phyloP scores from a whole-genome alignment of 2,797 vertebrate species.

The Pangasius macronema region DNA sequence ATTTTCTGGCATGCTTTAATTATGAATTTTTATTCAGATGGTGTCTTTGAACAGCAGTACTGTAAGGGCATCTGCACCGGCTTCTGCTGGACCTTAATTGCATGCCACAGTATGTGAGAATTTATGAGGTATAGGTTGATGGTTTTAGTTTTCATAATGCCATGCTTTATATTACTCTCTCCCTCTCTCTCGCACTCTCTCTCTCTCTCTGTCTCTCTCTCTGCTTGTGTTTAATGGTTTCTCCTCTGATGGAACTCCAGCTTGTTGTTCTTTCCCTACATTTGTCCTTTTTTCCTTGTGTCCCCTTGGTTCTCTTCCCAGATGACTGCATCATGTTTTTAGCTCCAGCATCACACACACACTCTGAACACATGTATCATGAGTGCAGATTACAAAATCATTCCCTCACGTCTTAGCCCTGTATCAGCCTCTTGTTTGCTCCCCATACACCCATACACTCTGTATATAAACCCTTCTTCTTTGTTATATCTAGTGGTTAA shows the following conservation, averaged over 20 bases:
- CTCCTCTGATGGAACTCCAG: slow-evolving; percentile 11
- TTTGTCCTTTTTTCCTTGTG: slow-evolving; percentile 20
- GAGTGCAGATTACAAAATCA: slow-evolving; percentile 16
- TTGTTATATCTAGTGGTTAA: not conserved
- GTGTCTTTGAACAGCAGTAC: not conserved
- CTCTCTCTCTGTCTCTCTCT: slow-evolving; percentile 16
- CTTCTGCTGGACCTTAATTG: slow-evolving; percentile 22
- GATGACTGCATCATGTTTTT: slow-evolving; percentile 52
- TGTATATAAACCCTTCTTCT: not conserved
- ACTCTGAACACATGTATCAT: slow-evolving; percentile 41
- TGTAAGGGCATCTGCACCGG: slow-evolving; percentile 4
- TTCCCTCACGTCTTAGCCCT: slow-evolving; percentile 3
- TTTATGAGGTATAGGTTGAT: slow-evolving; percentile 14
- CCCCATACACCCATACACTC: not conserved
- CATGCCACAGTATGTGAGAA: not conserved
- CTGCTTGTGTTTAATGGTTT: not conserved
- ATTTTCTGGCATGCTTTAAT: slow-evolving; percentile 8
- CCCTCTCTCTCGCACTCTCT: slow-evolving; percentile 1
- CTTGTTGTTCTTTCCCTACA: slow-evolving; percentile 21
- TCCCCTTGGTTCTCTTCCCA: slow-evolving; percentile 29
- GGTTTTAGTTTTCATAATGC: slow-evolving; percentile 16
- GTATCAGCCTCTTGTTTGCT: slow-evolving; percentile 6
- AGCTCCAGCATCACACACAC: slow-evolving; percentile 34
- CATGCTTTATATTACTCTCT: slow-evolving; percentile 12
- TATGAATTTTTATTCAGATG: slow-evolving; percentile 32